A percentile compares a stretch with the other conserved stretches of the same genome.
Conservation (phyloP, 2,797 vertebrate species). For the Schizopygopsis malacanthus region DNA sequence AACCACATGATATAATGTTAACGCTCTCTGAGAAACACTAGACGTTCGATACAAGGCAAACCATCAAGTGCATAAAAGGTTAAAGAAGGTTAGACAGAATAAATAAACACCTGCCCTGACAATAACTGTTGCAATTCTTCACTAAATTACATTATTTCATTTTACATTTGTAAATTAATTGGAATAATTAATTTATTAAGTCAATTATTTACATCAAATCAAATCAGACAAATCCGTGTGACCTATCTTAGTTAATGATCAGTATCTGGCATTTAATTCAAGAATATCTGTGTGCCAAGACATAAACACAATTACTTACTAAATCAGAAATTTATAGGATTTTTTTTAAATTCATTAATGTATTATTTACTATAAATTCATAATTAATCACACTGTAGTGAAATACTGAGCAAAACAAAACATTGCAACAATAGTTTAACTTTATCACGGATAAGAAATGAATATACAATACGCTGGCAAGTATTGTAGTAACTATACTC, state of each 20-base stretch:
- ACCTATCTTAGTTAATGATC: slow-evolving; percentile 65
- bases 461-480: not conserved
- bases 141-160: not conserved
- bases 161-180: too few species aligned
- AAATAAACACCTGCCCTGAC: not conserved
- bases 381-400: not conserved
- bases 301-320: not conserved
- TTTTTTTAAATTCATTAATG: not conserved
- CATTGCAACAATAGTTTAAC: not conserved
- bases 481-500: not conserved
- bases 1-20: slow-evolving; percentile 16
- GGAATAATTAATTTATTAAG: not conserved
- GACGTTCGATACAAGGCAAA: slow-evolving; percentile 1
- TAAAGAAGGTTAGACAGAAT: not conserved
- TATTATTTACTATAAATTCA: not conserved
- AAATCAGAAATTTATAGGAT: not conserved
- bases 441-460: not conserved
- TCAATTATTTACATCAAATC: not conserved
- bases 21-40: not conserved
- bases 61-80: not conserved
- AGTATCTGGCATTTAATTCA: slow-evolving; percentile 51
- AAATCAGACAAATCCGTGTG: slow-evolving; percentile 66
- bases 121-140: not conserved
- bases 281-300: slow-evolving; percentile 35
- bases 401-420: not conserved